phyloP scores from a whole-genome alignment of 2,113 vertebrate species.

The Gallinago media region DNA sequence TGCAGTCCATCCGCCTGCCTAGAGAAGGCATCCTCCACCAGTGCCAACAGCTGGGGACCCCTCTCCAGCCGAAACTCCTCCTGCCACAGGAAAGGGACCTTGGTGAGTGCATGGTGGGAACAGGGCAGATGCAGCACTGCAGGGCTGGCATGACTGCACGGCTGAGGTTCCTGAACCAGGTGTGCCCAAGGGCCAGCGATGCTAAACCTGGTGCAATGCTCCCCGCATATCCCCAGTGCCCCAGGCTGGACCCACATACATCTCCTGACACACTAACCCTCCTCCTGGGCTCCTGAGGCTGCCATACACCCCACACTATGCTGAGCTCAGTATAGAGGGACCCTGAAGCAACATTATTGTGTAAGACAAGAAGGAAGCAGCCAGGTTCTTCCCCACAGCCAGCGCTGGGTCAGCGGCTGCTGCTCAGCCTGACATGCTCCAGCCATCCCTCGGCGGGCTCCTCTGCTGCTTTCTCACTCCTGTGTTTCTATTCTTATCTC shows the following conservation, averaged over 20 bases:
- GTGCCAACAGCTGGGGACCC: conserved; percentile 85
- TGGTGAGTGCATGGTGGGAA: background rate
- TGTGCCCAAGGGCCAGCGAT: background rate
- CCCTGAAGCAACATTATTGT: background rate
- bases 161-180: background rate
- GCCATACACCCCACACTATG: rapidly evolving
- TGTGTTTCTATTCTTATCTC: conserved; percentile 67
- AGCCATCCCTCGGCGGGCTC: conserved; percentile 14
- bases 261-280: background rate
- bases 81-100: conserved; percentile 69
- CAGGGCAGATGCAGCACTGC: background rate
- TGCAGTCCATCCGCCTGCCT: conserved; percentile 83
- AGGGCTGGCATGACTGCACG: background rate
- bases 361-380: background rate
- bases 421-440: background rate
- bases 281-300: background rate
- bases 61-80: conserved; percentile 88
- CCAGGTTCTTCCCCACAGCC: background rate
- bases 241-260: background rate
- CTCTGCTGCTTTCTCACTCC: conserved; percentile 26
- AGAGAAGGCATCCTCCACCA: conserved; percentile 88
- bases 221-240: background rate
- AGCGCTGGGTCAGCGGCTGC: background rate
- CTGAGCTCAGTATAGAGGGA: background rate
- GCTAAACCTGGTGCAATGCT: background rate